Conservation (phyloP, 1,140 invertebrate species). For the Brachionus plicatilis region DNA sequence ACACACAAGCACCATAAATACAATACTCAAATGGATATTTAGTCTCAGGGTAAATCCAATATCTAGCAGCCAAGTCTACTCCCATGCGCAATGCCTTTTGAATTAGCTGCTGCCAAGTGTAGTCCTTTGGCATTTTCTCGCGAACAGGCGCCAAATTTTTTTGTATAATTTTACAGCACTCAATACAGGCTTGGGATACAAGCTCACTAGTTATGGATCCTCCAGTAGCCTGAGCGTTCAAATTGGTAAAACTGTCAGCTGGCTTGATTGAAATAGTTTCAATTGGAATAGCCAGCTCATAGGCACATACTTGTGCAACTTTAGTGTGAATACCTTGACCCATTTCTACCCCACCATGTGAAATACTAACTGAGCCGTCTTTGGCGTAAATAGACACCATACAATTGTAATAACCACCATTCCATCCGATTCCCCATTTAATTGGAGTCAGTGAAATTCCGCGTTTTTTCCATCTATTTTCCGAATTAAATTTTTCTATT, state of each 20-base stretch:
- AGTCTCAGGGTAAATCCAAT: constrained; percentile 8
- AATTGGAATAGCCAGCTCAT: constrained; percentile 67
- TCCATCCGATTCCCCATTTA: constrained; percentile 47
- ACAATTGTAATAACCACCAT: constrained; percentile 58
- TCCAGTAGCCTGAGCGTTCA: constrained; percentile 61
- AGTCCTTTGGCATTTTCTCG: background rate
- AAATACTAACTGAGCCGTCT: constrained; percentile 70
- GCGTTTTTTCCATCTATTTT: constrained; percentile 50
- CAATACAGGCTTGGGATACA: constrained; percentile 45
- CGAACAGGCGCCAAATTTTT: constrained; percentile 37
- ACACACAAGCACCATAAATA: constrained; percentile 48
- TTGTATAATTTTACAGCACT: constrained; percentile 40
- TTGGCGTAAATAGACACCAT: constrained; percentile 67
- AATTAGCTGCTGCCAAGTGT: constrained; percentile 32
- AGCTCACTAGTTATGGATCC: constrained; percentile 69
- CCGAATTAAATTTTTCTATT: constrained; percentile 40
- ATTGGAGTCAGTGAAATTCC: constrained; percentile 49
- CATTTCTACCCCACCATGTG: constrained; percentile 74
- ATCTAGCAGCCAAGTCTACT: constrained; percentile 8
- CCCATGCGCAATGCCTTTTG: background rate
- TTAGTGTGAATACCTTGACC: constrained; percentile 75
- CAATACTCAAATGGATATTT: background rate
- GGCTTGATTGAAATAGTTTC: constrained; percentile 66
- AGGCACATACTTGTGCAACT: constrained; percentile 70
- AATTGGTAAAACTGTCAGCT: constrained; percentile 59